phyloP scores from a whole-genome alignment of 2,113 vertebrate species.

The Vanacampus margaritifer region DNA sequence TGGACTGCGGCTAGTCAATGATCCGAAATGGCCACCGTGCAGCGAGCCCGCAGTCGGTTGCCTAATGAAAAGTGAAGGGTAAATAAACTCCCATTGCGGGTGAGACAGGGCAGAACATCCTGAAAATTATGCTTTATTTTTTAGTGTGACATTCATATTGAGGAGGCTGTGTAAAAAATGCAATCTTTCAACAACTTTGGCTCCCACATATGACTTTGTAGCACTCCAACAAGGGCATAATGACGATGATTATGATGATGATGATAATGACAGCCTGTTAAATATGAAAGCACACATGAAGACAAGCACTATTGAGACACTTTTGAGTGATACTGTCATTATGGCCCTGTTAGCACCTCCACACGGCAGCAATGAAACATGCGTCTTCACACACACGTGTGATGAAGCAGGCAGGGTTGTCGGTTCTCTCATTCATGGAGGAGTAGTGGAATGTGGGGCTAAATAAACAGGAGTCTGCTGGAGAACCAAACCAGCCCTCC shows the following conservation, averaged over 20 bases:
- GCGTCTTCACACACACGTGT: neutral
- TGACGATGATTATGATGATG: neutral
- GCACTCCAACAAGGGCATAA: neutral
- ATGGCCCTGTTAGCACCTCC: neutral
- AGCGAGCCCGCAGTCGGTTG: conserved; percentile 11
- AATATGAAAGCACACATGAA: neutral
- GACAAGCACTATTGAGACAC: neutral
- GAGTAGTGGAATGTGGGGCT: conserved; percentile 54
- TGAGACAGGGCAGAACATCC: conserved; percentile 41
- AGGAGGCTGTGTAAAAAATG: neutral
- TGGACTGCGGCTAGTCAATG: conserved; percentile 26
- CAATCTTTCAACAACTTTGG: conserved; percentile 13
- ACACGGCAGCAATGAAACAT: neutral
- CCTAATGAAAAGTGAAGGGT: conserved; percentile 59
- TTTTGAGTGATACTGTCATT: neutral
- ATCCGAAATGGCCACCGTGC: conserved; percentile 27
- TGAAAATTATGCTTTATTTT: neutral
- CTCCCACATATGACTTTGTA: conserved; percentile 7
- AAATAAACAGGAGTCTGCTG: conserved; percentile 62
- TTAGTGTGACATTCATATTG: neutral
- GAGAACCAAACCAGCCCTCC: conserved; percentile 38
- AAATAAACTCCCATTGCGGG: conserved; percentile 48
- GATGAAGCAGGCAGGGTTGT: conserved; percentile 46
- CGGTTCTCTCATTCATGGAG: conserved; percentile 16
- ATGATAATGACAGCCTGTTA: neutral